Evolutionary conservation across 2,888 invertebrate species (phyloP), one percentile per base, ranked within the genome.

Genomic region (Chloromyia formosa): DNA sequence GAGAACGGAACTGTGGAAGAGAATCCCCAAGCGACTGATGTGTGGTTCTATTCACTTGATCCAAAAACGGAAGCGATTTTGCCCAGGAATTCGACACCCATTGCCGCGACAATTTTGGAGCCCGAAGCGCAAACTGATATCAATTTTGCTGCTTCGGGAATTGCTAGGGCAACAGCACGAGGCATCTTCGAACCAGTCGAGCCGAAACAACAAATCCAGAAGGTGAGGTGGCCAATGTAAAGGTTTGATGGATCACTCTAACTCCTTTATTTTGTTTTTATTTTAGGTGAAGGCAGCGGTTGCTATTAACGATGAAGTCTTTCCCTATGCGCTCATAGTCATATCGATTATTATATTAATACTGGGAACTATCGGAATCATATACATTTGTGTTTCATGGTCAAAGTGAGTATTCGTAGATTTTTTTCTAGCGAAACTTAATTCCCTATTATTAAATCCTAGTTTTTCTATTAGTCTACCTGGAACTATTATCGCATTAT

Each of bases 371-470:
- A 92, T 94, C 69, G 97, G 96, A 5, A 96, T 97, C 64, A 91
- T 96, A 71, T 96, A 97, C 82, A 95, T 97, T 76, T 95, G 96
- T 84, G 92, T 96, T 72, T 96, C 96, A 0, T 97, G 96, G 95
- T 94, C 95, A 74, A 93, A 93, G 94, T 95, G 84, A 87, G 86
- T 82, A 5, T 66, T 5, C 20, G n/a, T 22, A 23, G 2, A 40
- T 35, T 16, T 20, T 20, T 73, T 62, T 45, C 49, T 42, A 42
- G n/a, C n/a, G n/a, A n/a, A n/a, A n/a, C n/a, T n/a, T n/a, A n/a
- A n/a, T n/a, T n/a, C n/a, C n/a, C n/a, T n/a, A n/a, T n/a, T n/a
- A n/a, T n/a, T n/a, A n/a, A n/a, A n/a, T n/a, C n/a, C n/a, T n/a
- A n/a, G n/a, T n/a, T n/a, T n/a, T n/a, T n/a, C n/a, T n/a, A n/a